Base-by-base conservation (phyloP, 2,797 vertebrate species). In the Cuniculus paca region DNA sequence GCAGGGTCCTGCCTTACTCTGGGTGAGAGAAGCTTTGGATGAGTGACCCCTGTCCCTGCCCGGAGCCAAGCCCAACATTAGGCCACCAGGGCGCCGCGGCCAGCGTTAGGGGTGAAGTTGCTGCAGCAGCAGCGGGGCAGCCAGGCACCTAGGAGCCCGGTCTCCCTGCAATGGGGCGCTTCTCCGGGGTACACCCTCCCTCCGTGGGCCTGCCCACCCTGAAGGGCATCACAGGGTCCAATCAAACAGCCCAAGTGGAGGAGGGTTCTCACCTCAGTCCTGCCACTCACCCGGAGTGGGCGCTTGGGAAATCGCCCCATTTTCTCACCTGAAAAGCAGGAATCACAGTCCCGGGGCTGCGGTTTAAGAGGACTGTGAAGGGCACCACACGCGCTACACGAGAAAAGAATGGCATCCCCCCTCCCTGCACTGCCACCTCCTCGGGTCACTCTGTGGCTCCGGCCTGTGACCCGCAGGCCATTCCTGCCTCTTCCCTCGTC, bases 161-260 rank as follows among this genome's bases (percentile, higher is more conserved):
- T 83, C 74, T 90, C 45, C 17, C 19, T 11, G 14, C 45, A 20
- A 42, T 6, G 7, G n/a, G 24, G 28, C 20, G 2, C 54, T 50
- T 56, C 19, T 34, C 36, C 22, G 63, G 70, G 52, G 12, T 34
- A 19, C 1, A 0, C 50, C 2, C 10, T 63, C 22, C 17, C 20
- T 2, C 2, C 2, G 3, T 1, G 17, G 70, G 5, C 17, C 17
- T 48, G 70, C 34, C 87, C 39, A 34, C 31, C 28, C 54, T 13
- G 1, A 1, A 75, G 42, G 11, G 5, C 50, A 26, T 28, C n/a
- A 0, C 2, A 12, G 14, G 1, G 3, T 14, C 45, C 2, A 1
- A 1, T 26, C 5, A 6, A 34, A 34, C 12, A 39, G 20, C 36
- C 19, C 17, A 0, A 60, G 48, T 13, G 34, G 42, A 31, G 28